Evolutionary conservation across 1,140 invertebrate genomes (phyloP), one percentile per base, ranked within the genome.

Genomic region (Zaprionus capensis): DNA sequence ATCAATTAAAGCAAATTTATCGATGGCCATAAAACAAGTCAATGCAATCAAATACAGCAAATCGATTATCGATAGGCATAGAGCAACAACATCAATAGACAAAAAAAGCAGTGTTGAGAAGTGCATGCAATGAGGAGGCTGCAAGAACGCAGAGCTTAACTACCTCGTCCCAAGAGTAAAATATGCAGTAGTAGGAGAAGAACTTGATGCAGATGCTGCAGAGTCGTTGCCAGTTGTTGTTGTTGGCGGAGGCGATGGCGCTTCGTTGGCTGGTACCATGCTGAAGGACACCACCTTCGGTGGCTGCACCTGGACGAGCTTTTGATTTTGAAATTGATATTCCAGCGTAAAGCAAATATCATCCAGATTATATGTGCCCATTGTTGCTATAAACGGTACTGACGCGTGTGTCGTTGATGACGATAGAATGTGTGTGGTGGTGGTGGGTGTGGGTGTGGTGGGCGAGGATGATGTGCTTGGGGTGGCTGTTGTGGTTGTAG

Each of bases 281-380:
- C 71, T 88, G 17, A 84, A 69, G 53, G 84, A 81, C 26, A 88
- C 86, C 46, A 88, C 75, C n/a, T 82, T 91, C 5, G 91, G 88
- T 17, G 91, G 91, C 62, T 91, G 91, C 20, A 92, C 91, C 76
- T 92, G 91, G 62, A 92, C 88, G 22, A 92, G 71, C 56, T 92
- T 90, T 65, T 92, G 85, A 74, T 92, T 82, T 74, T 92, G 72
- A 65, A 87, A 90, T 36, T 91, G 81, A 62, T 92, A 92, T 71
- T 92, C 91, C 74, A 92, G 78, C 31, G 83, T 88, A 56, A 92
- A 91, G 71, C 88, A 92, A 75, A 92, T 92, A 44, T 91, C 81
- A 55, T 91, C 87, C 55, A 88, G 31, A 71, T 91, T 91, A 15
- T 81, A 81, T 17, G 86, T 76, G 61, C 72, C 81, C 17, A 76